A percentile compares a stretch with the other conserved stretches of the same genome.
Evolutionary conservation across 2,113 vertebrate genomes (phyloP).

Genomic region (Chlorodrepanis virens): DNA sequence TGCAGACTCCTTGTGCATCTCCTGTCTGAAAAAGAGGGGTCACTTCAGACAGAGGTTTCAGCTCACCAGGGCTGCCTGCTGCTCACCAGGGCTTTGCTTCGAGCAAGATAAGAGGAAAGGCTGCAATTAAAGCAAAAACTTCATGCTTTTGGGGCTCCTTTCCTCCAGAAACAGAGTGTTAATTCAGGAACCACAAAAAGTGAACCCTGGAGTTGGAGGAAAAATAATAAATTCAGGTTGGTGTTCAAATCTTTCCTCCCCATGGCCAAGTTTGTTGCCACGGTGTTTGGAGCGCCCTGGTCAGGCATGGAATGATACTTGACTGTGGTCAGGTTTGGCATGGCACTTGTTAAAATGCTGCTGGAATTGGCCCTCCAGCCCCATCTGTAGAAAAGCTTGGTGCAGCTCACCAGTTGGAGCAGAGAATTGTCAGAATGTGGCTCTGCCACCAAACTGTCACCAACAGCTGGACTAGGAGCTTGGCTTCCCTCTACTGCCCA

Average conservation of each 20-base stretch:
- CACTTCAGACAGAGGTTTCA: constrained; percentile 19
- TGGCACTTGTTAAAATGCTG: neutral
- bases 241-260: neutral
- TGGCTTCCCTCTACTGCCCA: neutral
- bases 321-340: neutral
- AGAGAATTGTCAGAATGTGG: rapidly evolving
- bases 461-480: neutral
- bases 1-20: neutral
- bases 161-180: constrained; percentile 27
- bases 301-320: neutral
- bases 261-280: neutral
- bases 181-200: neutral
- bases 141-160: constrained; percentile 17
- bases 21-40: constrained; percentile 38
- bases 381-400: neutral
- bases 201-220: neutral
- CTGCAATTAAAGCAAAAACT: constrained; percentile 9
- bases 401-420: rapidly evolving
- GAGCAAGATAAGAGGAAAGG: neutral
- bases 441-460: neutral
- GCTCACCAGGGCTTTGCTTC: neutral
- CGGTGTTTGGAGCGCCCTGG: neutral
- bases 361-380: neutral
- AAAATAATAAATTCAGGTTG: neutral
- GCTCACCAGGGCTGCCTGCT: neutral